Evolutionary conservation across 2,797 vertebrate species (phyloP), one percentile per base, ranked within the genome.

Genomic region (Champsocephalus gunnari): DNA sequence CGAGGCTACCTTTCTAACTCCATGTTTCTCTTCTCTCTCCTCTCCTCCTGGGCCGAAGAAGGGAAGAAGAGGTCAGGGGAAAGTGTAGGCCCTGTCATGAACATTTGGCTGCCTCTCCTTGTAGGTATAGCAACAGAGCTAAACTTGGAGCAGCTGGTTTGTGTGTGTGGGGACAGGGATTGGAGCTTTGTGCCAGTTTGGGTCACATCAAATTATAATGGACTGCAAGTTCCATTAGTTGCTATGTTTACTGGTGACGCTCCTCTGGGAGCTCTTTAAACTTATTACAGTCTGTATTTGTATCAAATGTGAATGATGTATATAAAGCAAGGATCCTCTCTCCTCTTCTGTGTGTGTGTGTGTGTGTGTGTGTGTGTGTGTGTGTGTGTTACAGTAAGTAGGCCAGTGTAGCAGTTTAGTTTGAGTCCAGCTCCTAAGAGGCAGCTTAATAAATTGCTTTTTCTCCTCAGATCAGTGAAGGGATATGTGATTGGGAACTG

Each of bases 391-490:
- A 19, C 19, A 19, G 19, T 67, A 88, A 91, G 83, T 86, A 89
- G 88, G 85, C 85, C 85, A 82, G 81, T 64, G 57, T 81, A 83
- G 81, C 77, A 86, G 87, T 90, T 88, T 81, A 88, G 89, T 88
- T 85, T 86, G 79, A 88, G 84, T 88, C 79, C 82, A 63, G 67
- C 77, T 87, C 91, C 87, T 89, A 81, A 88, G 89, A 90, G 91
- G 78, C 79, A 74, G 73, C 90, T 90, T 89, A 93, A 91, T 92
- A 92, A 92, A 93, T 92, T 85, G 90, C 86, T 90, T 92, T 92
- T 91, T 84, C 90, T 84, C 85, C 13, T 89, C 85, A 92, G 89
- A 89, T 92, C 84, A 91, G 82, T 57, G 71, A 83, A 86, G 83
- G 81, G 86, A 78, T 82, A 66, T 87, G 80, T 90, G 86, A 87